A percentile compares a stretch with the other conserved stretches of the same genome.
These are phyloP conservation scores for Todus mexicanus DNA, from an alignment of 2,797 vertebrate species.

Conservation along the genomic window DNA sequence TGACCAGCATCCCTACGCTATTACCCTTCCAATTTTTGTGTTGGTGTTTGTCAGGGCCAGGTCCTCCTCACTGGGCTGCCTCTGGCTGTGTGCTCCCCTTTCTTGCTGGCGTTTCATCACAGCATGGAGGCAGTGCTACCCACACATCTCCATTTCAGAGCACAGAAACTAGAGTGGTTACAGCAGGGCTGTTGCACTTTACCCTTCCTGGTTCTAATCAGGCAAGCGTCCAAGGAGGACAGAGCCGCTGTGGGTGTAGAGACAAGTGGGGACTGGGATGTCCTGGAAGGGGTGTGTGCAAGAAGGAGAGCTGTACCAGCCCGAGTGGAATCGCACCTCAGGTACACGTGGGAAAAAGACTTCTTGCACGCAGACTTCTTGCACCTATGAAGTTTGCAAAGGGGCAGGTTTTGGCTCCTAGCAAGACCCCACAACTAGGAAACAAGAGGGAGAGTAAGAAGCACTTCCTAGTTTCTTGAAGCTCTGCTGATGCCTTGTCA, in stretches of 20 bases:
- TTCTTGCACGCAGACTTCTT: background rate
- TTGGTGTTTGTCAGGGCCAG: rapidly evolving
- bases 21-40: rapidly evolving
- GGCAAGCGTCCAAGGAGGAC: background rate
- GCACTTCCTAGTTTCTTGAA: background rate
- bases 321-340: background rate
- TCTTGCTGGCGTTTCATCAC: background rate
- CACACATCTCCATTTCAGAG: rapidly evolving
- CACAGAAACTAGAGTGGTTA: rapidly evolving
- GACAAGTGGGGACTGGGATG: background rate
- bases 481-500: background rate
- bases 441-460: background rate
- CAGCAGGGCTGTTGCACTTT: background rate
- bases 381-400: rapidly evolving
- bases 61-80: rapidly evolving
- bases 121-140: rapidly evolving
- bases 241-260: background rate
- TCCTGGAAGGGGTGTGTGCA: background rate
- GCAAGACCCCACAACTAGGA: background rate
- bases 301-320: background rate
- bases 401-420: background rate
- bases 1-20: background rate
- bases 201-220: background rate
- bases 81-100: background rate
- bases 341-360: background rate